phyloP scores from a whole-genome alignment of 2,113 vertebrate genomes.

The Beaufortia kweichowensis region DNA sequence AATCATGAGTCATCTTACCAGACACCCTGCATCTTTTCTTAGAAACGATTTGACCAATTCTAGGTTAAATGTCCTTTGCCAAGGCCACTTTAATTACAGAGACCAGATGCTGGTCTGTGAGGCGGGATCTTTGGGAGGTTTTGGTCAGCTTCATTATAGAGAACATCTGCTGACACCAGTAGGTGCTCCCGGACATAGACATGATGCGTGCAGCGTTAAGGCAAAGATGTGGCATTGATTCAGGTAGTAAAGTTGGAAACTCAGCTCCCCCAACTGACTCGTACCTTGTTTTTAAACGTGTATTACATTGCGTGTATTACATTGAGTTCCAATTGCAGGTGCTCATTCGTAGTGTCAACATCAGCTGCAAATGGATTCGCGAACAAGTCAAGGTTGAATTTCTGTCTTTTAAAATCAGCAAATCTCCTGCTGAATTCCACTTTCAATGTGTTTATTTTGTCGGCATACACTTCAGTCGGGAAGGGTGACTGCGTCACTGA shows the following conservation, averaged over 20 bases:
- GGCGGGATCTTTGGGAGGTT: not conserved
- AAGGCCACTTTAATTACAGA: not conserved
- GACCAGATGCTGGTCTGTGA: not conserved
- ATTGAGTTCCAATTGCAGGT: not conserved
- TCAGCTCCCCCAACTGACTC: not conserved
- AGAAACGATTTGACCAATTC: not conserved
- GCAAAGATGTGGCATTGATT: not conserved
- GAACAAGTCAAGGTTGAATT: not conserved
- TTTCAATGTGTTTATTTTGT: not conserved
- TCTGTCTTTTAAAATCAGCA: not conserved
- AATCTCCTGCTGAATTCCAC: not conserved
- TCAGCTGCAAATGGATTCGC: not conserved
- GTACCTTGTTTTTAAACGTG: not conserved
- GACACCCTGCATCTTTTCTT: not conserved
- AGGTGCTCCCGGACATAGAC: not conserved
- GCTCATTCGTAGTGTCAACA: not conserved
- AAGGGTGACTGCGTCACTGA: not conserved
- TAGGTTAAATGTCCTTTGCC: not conserved
- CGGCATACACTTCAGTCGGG: not conserved
- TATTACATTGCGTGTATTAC: not conserved
- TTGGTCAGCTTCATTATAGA: constrained; percentile 11
- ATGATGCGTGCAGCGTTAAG: not conserved
- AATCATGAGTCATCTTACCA: too few species aligned
- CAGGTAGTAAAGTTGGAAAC: not conserved
- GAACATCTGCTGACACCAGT: not conserved